These are phyloP conservation scores for Todus mexicanus DNA, from an alignment of 2,797 vertebrate genomes.

Conservation along the genomic window DNA sequence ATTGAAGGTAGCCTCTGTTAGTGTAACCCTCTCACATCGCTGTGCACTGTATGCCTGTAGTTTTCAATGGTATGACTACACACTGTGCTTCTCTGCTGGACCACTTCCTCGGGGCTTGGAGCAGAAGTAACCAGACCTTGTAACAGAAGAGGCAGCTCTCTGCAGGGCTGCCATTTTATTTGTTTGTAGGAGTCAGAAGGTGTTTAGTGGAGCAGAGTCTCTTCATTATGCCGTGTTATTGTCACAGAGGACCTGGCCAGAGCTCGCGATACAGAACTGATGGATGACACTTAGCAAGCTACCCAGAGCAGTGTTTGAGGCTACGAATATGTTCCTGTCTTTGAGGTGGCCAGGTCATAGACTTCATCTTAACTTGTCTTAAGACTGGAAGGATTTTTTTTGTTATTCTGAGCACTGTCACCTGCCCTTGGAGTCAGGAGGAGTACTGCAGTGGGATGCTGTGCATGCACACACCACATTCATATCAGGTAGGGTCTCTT, in stretches of 20 bases:
- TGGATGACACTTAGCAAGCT: neutral
- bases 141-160: neutral
- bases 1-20: neutral
- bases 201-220: neutral
- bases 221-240: neutral
- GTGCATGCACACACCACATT: neutral
- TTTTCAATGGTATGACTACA: neutral
- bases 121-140: neutral
- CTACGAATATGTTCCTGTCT: neutral
- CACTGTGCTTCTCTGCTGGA: neutral
- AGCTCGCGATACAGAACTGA: neutral
- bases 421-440: neutral
- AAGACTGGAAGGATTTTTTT: too few species aligned
- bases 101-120: neutral
- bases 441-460: neutral
- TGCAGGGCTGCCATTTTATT: neutral
- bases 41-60: neutral
- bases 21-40: neutral
- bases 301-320: neutral
- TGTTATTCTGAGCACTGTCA: neutral
- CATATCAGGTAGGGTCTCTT: neutral
- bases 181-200: neutral
- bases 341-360: neutral
- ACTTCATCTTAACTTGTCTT: neutral
- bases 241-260: neutral